phyloP scores from a whole-genome alignment of 2,113 vertebrate genomes.

The Gobio gobio region DNA sequence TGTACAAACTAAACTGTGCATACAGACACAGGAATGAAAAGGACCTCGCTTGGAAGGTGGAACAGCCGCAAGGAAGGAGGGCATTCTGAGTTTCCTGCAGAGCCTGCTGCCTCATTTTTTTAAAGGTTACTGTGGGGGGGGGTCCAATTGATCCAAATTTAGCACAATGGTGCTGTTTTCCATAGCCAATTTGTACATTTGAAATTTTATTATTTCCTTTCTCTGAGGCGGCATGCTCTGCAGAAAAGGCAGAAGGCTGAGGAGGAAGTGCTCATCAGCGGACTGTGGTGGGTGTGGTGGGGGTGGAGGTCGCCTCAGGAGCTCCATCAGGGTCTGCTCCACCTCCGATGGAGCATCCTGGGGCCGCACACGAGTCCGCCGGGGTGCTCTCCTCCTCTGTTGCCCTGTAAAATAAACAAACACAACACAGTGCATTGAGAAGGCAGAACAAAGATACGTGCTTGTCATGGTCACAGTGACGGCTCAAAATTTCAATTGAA shows the following conservation, averaged over 20 bases:
- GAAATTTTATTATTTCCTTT: not conserved
- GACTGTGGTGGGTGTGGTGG: not conserved
- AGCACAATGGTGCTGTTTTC: not conserved
- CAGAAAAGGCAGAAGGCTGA: slow-evolving; percentile 11
- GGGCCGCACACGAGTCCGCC: too few species aligned
- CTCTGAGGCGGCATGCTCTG: not conserved
- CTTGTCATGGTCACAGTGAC: too few species aligned
- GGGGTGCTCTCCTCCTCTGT: not conserved
- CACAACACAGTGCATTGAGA: not conserved
- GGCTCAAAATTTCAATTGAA: too few species aligned
- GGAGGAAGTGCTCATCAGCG: not conserved
- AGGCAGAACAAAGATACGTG: not conserved
- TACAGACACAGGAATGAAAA: too few species aligned
- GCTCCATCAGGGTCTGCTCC: not conserved
- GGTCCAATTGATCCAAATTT: not conserved
- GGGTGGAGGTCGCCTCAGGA: not conserved
- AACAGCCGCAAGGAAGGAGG: too few species aligned
- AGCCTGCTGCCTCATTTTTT: too few species aligned
- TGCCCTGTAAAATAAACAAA: not conserved
- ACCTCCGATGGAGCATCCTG: not conserved
- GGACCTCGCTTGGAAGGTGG: too few species aligned
- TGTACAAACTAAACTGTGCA: too few species aligned
- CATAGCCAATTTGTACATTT: not conserved
- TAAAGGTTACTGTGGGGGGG: too few species aligned
- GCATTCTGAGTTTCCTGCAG: too few species aligned